Conservation (phyloP, 2,888 invertebrate genomes). For the Limenitis camilla region DNA sequence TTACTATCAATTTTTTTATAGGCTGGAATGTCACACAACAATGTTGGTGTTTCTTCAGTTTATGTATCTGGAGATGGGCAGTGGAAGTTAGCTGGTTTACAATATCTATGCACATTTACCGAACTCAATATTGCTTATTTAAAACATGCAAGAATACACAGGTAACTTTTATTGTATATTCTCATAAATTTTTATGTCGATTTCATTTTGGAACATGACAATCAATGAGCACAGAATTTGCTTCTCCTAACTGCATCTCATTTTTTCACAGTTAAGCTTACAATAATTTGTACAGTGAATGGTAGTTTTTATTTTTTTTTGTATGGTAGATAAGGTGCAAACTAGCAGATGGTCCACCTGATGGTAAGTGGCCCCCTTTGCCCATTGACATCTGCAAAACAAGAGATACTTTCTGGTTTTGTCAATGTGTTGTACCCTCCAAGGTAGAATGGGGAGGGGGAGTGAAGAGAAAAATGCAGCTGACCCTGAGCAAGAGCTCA, state of each 20-base stretch:
- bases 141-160: conserved; percentile 78
- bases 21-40: conserved; percentile 87
- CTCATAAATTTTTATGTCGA: too few relatives aligned
- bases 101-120: conserved; percentile 81
- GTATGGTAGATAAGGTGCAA: too few relatives aligned
- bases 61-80: conserved; percentile 88
- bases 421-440: too few relatives aligned
- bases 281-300: not conserved
- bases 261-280: not conserved
- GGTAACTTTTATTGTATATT: too few relatives aligned
- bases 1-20: conserved; percentile 38
- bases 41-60: conserved; percentile 84
- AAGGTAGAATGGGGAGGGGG: too few relatives aligned
- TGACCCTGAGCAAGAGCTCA: too few relatives aligned
- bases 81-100: conserved; percentile 92
- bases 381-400: too few relatives aligned
- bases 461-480: too few relatives aligned
- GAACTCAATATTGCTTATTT: conserved; percentile 80
- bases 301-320: not conserved
- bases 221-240: not conserved
- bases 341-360: too few relatives aligned
- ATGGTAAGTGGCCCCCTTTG: too few relatives aligned
- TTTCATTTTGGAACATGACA: too few relatives aligned
- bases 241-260: not conserved
- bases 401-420: too few relatives aligned